Conservation (phyloP, 2,888 invertebrate species). For the Fabriciana adippe region DNA sequence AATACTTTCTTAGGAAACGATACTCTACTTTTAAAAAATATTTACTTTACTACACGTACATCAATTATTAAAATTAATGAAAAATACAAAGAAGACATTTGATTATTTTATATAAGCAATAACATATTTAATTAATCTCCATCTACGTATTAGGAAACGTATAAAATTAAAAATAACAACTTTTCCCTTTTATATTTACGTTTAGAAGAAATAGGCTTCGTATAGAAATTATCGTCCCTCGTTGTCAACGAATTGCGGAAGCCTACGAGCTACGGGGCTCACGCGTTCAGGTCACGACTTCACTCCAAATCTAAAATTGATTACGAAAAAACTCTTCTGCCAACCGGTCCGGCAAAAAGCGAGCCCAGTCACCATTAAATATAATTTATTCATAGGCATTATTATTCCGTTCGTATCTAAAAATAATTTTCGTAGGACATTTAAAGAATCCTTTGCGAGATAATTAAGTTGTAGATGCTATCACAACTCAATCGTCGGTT, state of each 20-base stretch:
- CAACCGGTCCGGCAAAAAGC: constrained; percentile 58
- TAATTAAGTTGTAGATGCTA: background rate
- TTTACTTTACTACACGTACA: too few species aligned
- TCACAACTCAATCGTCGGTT: background rate
- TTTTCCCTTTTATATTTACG: constrained; percentile 1
- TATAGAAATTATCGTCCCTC: constrained; percentile 18
- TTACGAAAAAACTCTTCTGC: constrained; percentile 63
- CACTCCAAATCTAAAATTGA: constrained; percentile 76
- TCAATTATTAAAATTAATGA: too few species aligned
- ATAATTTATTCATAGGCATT: constrained; percentile 70
- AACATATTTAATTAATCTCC: too few species aligned
- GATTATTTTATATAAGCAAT: too few species aligned
- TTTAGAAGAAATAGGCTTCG: constrained; percentile 10
- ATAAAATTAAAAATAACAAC: background rate
- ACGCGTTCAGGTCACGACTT: constrained; percentile 70
- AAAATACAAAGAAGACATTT: too few species aligned
- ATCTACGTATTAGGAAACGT: background rate
- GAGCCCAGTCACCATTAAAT: constrained; percentile 63
- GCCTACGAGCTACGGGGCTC: constrained; percentile 58
- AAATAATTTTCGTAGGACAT: constrained; percentile 47
- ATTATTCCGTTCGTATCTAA: constrained; percentile 60
- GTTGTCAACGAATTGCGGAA: constrained; percentile 56
- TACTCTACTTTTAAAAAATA: too few species aligned
- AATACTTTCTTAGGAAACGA: too few species aligned
- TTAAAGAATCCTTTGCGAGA: constrained; percentile 22